Conservation (phyloP, 2,797 vertebrate species). For the Petrocephalus schoutedeni region DNA sequence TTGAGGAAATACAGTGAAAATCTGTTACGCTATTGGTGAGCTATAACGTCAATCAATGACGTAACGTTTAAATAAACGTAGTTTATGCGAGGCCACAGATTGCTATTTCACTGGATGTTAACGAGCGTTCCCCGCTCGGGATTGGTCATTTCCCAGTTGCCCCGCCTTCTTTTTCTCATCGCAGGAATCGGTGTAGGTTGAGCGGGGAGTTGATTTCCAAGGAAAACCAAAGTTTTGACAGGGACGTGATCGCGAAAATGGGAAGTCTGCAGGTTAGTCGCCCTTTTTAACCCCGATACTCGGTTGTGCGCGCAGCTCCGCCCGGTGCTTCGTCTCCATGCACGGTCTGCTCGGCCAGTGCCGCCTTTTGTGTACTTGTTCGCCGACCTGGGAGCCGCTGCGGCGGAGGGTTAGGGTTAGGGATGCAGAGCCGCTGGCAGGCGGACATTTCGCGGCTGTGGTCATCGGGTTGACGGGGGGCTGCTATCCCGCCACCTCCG, state of each 20-base stretch:
- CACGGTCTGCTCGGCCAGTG: neutral
- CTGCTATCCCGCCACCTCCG: neutral
- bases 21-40: neutral
- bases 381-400: slow-evolving; percentile 8
- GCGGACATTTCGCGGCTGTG: neutral
- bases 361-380: slow-evolving; percentile 24
- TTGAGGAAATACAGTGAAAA: neutral
- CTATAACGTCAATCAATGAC: neutral
- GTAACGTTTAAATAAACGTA: slow-evolving; percentile 2
- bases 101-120: slow-evolving; percentile 47
- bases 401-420: slow-evolving; percentile 33
- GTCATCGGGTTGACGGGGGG: neutral
- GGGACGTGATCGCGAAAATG: slow-evolving; percentile 51
- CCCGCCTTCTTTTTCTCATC: slow-evolving; percentile 36
- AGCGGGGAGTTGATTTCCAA: slow-evolving; percentile 49
- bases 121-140: neutral
- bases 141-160: slow-evolving; percentile 33
- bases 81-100: neutral
- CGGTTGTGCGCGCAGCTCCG: neutral
- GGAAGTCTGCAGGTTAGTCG: slow-evolving; percentile 51
- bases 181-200: slow-evolving; percentile 40
- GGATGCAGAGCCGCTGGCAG: neutral
- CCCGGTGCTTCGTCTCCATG: neutral
- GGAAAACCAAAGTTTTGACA: slow-evolving; percentile 50
- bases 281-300: neutral